phyloP scores from a whole-genome alignment of 92 coral and sea anemone species.

The Epizoanthus illoricatus region DNA sequence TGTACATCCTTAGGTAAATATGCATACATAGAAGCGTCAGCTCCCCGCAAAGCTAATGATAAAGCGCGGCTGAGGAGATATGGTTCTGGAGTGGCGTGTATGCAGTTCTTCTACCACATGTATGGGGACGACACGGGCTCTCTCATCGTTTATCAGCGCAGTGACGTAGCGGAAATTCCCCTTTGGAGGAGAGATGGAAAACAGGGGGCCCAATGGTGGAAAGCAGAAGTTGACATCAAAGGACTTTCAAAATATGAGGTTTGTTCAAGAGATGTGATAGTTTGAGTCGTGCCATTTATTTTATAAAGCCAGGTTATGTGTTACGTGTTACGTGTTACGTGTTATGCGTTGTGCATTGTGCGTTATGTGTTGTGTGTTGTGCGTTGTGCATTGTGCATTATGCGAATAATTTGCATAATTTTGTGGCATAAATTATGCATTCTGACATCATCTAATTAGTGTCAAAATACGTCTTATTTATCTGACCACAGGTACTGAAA shows the following conservation, averaged over 20 bases:
- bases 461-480: too few species aligned
- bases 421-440: too few species aligned
- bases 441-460: too few species aligned
- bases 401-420: too few species aligned
- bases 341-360: too few species aligned
- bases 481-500: too few species aligned
- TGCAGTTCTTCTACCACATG: conserved; percentile 75
- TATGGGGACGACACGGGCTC: conserved; percentile 67
- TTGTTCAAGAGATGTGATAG: conserved; percentile 27
- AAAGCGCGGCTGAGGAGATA: conserved; percentile 73
- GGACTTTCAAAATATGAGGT: conserved; percentile 57
- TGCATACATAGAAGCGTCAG: conserved; percentile 79
- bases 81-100: conserved; percentile 57
- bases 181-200: conserved; percentile 72
- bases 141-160: conserved; percentile 51
- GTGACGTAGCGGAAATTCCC: neutral
- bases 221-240: conserved; percentile 54
- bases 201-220: conserved; percentile 67
- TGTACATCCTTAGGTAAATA: conserved; percentile 62
- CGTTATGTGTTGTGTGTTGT: too few species aligned
- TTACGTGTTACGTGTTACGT: too few species aligned
- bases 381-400: too few species aligned
- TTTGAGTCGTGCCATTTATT: neutral
- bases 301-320: neutral
- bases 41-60: conserved; percentile 72